Percentiles rank a stretch among this genome's conserved stretches.
Conservation (phyloP, 2,888 invertebrate genomes). For the Agrotis puta region DNA sequence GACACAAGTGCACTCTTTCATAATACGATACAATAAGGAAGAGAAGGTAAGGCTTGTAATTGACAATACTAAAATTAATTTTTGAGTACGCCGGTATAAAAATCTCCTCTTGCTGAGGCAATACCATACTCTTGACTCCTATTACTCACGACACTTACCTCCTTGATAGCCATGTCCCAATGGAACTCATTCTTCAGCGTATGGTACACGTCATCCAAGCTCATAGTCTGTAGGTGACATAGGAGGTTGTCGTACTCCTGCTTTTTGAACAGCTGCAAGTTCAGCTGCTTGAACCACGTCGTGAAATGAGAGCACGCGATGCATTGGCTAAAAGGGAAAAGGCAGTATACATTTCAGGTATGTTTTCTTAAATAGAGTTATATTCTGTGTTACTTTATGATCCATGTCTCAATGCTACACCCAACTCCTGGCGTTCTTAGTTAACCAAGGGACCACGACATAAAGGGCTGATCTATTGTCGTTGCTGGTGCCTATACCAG, state of each 20-base stretch:
- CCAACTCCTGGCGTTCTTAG: no score
- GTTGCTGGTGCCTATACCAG: neutral
- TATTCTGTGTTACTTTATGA: neutral
- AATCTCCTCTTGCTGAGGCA: neutral
- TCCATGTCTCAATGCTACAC: neutral
- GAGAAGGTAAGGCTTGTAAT: no score
- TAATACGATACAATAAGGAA: no score
- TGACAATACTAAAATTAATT: neutral
- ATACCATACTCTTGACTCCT: neutral
- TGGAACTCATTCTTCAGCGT: constrained; percentile 88
- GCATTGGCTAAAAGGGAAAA: constrained; percentile 80
- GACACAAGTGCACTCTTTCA: no score
- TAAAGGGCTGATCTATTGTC: neutral
- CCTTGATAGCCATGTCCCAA: constrained; percentile 91
- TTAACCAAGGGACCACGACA: neutral
- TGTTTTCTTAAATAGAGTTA: neutral
- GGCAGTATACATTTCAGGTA: neutral
- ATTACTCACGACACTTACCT: constrained; percentile 74
- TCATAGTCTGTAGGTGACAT: constrained; percentile 85
- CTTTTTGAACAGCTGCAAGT: constrained; percentile 90
- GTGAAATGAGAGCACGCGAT: constrained; percentile 86
- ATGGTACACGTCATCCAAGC: constrained; percentile 79
- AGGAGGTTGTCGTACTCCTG: constrained; percentile 88
- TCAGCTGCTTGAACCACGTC: constrained; percentile 89
- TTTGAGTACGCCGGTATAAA: neutral